Percentiles rank a stretch among this genome's conserved stretches.
Conservation (phyloP, 2,797 vertebrate genomes). For the Peromyscus attwateri region DNA sequence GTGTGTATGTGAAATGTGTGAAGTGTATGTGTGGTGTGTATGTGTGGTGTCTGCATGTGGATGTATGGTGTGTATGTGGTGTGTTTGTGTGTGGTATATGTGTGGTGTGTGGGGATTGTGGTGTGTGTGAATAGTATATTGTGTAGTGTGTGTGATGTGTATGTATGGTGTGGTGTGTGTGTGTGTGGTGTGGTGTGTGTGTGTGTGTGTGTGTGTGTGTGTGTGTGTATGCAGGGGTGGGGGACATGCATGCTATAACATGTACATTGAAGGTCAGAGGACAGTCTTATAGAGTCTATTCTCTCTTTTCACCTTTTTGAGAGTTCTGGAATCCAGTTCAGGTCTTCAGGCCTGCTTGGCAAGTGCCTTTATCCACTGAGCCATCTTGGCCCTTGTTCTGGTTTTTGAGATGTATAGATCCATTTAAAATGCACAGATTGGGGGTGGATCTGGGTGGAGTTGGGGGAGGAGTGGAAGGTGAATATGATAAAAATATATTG, state of each 20-base stretch:
- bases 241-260: background rate
- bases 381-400: background rate
- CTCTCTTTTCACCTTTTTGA: background rate
- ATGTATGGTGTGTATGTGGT: background rate
- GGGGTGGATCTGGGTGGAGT: background rate
- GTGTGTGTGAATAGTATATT: background rate
- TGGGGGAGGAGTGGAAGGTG: background rate
- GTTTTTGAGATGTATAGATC: background rate
- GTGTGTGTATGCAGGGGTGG: background rate
- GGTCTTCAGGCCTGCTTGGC: background rate
- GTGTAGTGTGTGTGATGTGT: too few relatives aligned
- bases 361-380: background rate
- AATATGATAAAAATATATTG: background rate
- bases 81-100: too few relatives aligned
- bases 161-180: background rate
- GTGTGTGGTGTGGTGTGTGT: background rate
- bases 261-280: background rate
- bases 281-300: background rate
- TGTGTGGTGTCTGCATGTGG: too few relatives aligned
- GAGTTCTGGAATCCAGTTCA: background rate
- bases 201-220: background rate
- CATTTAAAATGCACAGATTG: background rate
- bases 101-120: background rate
- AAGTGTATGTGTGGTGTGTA: background rate
- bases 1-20: background rate